Percentiles rank a stretch among this genome's conserved stretches.
Evolutionary conservation across 2,797 vertebrate genomes (phyloP).

Genomic region (Chiroxiphia lanceolata): DNA sequence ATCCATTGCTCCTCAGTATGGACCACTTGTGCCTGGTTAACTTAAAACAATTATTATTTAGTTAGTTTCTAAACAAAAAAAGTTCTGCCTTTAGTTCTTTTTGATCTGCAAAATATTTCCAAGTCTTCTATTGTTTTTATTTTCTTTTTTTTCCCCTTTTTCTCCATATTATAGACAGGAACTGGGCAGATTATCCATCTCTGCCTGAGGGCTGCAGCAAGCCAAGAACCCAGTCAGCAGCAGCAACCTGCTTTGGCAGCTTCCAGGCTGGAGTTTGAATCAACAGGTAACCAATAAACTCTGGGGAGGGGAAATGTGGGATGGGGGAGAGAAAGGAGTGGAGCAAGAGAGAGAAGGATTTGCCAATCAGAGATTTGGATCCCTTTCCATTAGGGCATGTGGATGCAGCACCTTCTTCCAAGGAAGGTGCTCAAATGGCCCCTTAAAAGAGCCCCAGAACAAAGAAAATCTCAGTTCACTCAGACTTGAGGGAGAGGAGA

Average conservation of each 20-base stretch:
- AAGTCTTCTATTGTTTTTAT: background rate
- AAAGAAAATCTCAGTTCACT: background rate
- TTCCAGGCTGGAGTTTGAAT: background rate
- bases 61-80: background rate
- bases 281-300: background rate
- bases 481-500: background rate
- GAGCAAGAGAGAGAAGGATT: background rate
- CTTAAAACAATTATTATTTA: background rate
- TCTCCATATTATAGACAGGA: background rate
- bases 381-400: background rate
- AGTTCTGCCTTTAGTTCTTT: background rate
- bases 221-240: background rate
- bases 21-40: background rate
- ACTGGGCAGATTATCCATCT: background rate
- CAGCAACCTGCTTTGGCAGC: background rate
- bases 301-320: background rate
- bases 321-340: background rate
- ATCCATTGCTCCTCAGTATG: background rate
- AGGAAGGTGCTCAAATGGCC: background rate
- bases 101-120: background rate
- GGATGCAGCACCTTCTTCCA: background rate
- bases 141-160: background rate
- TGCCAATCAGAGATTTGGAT: background rate
- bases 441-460: background rate
- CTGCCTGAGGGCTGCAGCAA: background rate